Percentiles rank a stretch among this genome's conserved stretches.
Conservation (phyloP, 2,113 vertebrate genomes). For the Poicephalus meyeri region DNA sequence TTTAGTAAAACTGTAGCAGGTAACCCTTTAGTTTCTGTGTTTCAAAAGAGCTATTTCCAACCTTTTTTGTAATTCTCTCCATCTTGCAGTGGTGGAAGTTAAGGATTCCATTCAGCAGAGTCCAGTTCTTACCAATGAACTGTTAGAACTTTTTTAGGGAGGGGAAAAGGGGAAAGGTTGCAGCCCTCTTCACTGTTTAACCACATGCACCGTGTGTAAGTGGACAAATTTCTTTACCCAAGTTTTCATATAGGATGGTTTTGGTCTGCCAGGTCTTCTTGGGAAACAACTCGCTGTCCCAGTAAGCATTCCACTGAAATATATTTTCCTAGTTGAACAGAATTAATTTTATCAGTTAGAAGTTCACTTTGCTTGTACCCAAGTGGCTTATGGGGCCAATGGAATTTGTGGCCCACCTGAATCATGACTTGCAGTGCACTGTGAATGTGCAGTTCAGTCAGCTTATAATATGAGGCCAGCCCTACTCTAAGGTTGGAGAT, state of each 20-base stretch:
- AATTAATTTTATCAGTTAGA: constrained; percentile 28
- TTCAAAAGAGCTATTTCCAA: constrained; percentile 76
- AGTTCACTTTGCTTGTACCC: constrained; percentile 17
- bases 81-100: constrained; percentile 70
- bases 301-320: constrained; percentile 44
- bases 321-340: constrained; percentile 17
- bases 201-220: constrained; percentile 19
- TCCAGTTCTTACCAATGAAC: constrained; percentile 33
- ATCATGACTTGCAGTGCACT: constrained; percentile 24
- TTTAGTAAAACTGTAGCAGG: constrained; percentile 67
- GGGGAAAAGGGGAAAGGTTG: constrained; percentile 61
- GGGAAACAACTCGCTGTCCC: constrained; percentile 1
- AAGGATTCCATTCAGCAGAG: constrained; percentile 59
- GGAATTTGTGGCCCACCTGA: constrained; percentile 26
- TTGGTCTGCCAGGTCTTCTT: constrained; percentile 24
- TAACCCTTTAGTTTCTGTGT: constrained; percentile 72
- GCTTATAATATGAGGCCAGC: constrained; percentile 44
- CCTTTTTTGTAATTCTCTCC: constrained; percentile 70
- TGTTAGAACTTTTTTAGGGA: constrained; percentile 53
- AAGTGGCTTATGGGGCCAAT: constrained; percentile 1
- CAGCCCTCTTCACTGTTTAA: constrained; percentile 42
- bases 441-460: constrained; percentile 43
- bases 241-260: constrained; percentile 23
- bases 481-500: constrained; percentile 75
- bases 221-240: constrained; percentile 18